Base-by-base conservation (phyloP, 2,888 invertebrate genomes). In the Drosophila basisetae region DNA sequence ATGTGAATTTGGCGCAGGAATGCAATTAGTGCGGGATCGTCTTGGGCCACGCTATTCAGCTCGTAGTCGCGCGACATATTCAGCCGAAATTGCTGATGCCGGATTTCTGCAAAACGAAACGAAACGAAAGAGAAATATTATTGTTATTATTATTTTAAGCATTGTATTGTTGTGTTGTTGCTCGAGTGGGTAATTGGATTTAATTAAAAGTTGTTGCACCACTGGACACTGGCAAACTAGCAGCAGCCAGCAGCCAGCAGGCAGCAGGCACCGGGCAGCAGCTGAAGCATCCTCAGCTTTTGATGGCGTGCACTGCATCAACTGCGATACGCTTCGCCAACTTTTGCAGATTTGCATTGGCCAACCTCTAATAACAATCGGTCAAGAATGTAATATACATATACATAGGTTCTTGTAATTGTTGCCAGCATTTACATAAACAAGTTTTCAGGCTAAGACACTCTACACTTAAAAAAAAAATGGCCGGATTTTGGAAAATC, bases 61-160 rank as follows among this genome's bases (percentile, higher is more conserved):
- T 97, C 96, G 92, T 96, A 95, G 92, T 97, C 97, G 78, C 95
- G 95, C 58, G 96, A 96, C 96, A 97, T 96, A 94, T 96, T 97
- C 79, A 96, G 94, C 43, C 96, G 95, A 93, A 97, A 97, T 92
- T 96, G 96, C 91, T 96, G 96, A 73, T 96, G 96, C 73, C 95
- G 95, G 81, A 96, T 94, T 10, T 96, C 96, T 96, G 92, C 25
- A 77, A 73, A 47, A 9, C 25, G 22, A 70, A 25, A 37, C 28
- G 28, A n/a, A 43, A 31, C 11, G n/a, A 22, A 11, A 59, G 1
- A 55, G n/a, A 43, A 10, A 13, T n/a, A 53, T 10, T 4, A 55
- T 33, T 25, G 43, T 16, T 35, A 6, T 39, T 43, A 47, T 39
- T 59, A 68, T 16, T 13, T 25, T n/a, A 33, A 5, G 25, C 30